Evolutionary conservation across 1,140 invertebrate species (phyloP), one percentile per base, ranked within the genome.

Genomic region (Mylabris phalerata): DNA sequence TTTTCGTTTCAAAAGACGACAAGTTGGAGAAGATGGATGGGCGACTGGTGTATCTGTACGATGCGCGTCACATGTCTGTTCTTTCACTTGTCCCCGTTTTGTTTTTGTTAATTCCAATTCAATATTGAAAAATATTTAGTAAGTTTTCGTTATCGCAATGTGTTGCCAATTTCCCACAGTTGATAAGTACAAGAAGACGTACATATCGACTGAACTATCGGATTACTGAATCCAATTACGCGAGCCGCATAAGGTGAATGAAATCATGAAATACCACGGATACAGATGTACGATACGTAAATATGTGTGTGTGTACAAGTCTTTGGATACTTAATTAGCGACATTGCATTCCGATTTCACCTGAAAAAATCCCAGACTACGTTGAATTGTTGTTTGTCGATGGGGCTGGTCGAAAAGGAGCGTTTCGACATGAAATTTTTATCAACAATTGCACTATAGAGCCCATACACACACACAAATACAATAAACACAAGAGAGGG

Each of bases 151-250:
- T 32, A 32, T 32, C 32, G 32, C 32, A 32, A 32, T 32, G 19
- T 19, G 32, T 32, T 32, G 50, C 54, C 58, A 61, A 63, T 60
- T 63, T 63, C 62, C 62, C 62, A 63, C 62, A 63, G 59, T 63
- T 50, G 62, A 63, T 63, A 61, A 54, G 48, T 57, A 46, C 38
- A 55, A 60, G 56, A 49, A 38, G 50, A 54, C 50, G 49, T 55
- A 66, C 60, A 66, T 68, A 68, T 68, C 66, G 51, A 48, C 41
- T 50, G 26, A 57, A 51, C 60, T 65, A 67, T 67, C 63, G 65
- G 61, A 63, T 63, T 67, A 61, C 62, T 63, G 59, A 61, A 67
- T 66, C 67, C 67, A 68, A 68, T 68, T 68, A 68, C 66, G 65
- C 43, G 52, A 47, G 25, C 57, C 57, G 55, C 64, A 65, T 68